Percentiles rank a stretch among this genome's conserved stretches.
phyloP scores from a whole-genome alignment of 2,113 vertebrate species.

The Steatornis caripensis region DNA sequence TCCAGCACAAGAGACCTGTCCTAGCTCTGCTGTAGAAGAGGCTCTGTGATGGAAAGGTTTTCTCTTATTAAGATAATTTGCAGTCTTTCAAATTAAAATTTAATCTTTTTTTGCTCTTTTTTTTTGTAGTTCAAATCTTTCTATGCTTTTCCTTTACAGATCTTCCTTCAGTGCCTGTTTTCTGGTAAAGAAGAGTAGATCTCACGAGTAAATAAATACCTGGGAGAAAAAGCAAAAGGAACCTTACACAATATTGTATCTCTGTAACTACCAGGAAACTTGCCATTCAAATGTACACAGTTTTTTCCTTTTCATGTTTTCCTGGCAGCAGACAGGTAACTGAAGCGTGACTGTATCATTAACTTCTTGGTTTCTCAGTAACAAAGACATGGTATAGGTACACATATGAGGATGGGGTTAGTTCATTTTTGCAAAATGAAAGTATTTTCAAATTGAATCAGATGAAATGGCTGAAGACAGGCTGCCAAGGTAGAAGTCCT shows the following conservation, averaged over 20 bases:
- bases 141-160: background rate
- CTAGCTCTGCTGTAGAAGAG: background rate
- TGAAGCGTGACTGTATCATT: background rate
- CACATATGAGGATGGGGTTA: fast-evolving
- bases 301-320: background rate
- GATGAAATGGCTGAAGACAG: background rate
- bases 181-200: background rate
- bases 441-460: background rate
- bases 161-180: background rate
- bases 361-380: background rate
- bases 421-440: background rate
- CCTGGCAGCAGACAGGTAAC: background rate
- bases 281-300: background rate
- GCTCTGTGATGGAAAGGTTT: background rate
- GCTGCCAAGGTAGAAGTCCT: background rate
- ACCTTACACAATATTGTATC: fast-evolving
- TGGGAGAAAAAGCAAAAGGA: background rate
- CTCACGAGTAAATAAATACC: background rate
- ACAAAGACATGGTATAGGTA: background rate
- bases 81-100: no score
- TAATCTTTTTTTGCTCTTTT: background rate
- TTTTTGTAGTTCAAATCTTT: background rate
- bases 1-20: no score
- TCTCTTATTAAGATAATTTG: background rate
- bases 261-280: background rate